Evolutionary conservation across 2,113 vertebrate species (phyloP), one percentile per base, ranked within the genome.

Genomic region (Epinephelus cyanopodus): DNA sequence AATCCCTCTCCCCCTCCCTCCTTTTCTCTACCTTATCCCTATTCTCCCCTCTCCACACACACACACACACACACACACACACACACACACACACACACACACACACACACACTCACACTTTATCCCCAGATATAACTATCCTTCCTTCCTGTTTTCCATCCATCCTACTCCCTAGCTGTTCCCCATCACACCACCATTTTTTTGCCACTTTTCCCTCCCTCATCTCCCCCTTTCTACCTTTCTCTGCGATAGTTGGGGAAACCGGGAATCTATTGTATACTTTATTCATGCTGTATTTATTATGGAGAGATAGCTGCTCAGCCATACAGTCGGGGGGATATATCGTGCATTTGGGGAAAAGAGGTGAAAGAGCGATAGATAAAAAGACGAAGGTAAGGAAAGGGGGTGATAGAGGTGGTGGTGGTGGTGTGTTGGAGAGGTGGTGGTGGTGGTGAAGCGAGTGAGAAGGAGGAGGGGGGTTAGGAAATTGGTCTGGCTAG

Each of bases 401-500:
- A 89, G 53, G 87, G 85, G 90, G 81, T 84, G 89, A 91, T 84
- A 81, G 84, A 86, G 86, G 86, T 90, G 85, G 84, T 88, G 87
- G 76, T 90, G 91, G 75, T 90, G 78, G 83, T 76, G 77, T 78
- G 90, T 84, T 92, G 89, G 88, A 88, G 90, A 69, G 87, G 85
- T 82, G 87, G 90, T 79, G 88, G 65, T 88, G 87, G 78, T 90
- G 90, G 87, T 90, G 87, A 89, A 85, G 89, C 71, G 66, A 89
- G 86, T 19, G 74, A 82, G 87, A 77, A 72, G 81, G 64, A 61
- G 77, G 86, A 66, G 87, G 90, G 93, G 94, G 94, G 91, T 82
- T 94, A 95, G 95, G 95, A 96, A 95, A 95, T 96, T 95, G 93
- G 93, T 95, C 94, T 95, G 94, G 95, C 95, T 95, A 95, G 95